phyloP scores from a whole-genome alignment of 2,888 invertebrate species.

The Drosophila subsilvestris region DNA sequence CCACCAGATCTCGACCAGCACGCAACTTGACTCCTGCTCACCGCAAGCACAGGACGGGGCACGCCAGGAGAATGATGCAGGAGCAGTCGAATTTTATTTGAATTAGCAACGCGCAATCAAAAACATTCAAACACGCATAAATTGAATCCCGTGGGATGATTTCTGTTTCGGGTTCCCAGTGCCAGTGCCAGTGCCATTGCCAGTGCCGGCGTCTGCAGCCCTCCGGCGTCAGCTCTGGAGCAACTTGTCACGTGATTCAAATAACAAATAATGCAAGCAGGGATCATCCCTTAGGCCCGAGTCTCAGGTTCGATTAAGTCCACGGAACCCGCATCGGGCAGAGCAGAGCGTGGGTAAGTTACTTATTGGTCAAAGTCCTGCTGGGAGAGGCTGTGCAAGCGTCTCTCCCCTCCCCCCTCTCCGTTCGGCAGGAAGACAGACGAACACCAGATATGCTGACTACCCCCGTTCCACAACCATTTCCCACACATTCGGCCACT shows the following conservation, averaged over 20 bases:
- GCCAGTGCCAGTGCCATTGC: slow-evolving; percentile 13
- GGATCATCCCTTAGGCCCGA: slow-evolving; percentile 78
- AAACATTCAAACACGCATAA: slow-evolving; percentile 82
- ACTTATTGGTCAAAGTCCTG: slow-evolving; percentile 47
- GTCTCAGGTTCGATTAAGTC: slow-evolving; percentile 30
- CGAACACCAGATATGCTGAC: slow-evolving; percentile 9
- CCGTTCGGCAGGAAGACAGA: not conserved
- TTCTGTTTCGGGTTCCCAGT: slow-evolving; percentile 67
- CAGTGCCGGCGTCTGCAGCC: slow-evolving; percentile 1
- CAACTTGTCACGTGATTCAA: slow-evolving; percentile 83
- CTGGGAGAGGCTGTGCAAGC: slow-evolving; percentile 26
- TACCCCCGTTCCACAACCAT: slow-evolving; percentile 32
- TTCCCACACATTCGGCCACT: slow-evolving; percentile 24
- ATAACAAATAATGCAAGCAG: slow-evolving; percentile 74
- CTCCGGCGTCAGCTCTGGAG: slow-evolving; percentile 19
- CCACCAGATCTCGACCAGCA: slow-evolving; percentile 21
- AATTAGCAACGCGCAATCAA: slow-evolving; percentile 80
- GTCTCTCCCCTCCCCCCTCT: not conserved
- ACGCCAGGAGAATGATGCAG: slow-evolving; percentile 15
- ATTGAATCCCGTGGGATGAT: slow-evolving; percentile 82
- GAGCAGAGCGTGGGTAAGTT: slow-evolving; percentile 65
- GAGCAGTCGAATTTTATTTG: slow-evolving; percentile 67
- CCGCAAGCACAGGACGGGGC: slow-evolving; percentile 17
- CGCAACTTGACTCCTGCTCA: slow-evolving; percentile 48
- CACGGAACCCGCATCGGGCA: slow-evolving; percentile 59